Percentiles rank a stretch among this genome's conserved stretches.
phyloP scores from a whole-genome alignment of 1,140 invertebrate species.

The Platyura marginata region DNA sequence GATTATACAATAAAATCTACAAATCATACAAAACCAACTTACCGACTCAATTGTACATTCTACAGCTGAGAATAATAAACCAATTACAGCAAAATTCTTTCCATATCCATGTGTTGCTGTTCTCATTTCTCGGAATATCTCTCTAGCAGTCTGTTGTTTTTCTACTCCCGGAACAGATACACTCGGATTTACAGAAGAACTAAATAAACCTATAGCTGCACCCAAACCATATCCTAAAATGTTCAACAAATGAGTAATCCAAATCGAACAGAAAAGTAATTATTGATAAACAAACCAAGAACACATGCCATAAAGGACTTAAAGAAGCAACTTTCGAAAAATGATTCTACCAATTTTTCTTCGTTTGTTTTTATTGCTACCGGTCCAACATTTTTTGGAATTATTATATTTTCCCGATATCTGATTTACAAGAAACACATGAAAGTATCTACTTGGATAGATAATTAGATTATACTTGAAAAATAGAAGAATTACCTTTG shows the following conservation, averaged over 20 bases:
- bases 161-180: constrained; percentile 48
- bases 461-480: neutral
- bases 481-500: constrained; percentile 5
- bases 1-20: too few relatives aligned
- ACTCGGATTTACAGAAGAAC: constrained; percentile 85
- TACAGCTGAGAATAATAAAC: constrained; percentile 77
- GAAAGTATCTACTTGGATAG: neutral
- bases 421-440: constrained; percentile 16
- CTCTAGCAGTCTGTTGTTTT: constrained; percentile 63
- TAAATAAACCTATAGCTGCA: constrained; percentile 84
- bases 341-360: constrained; percentile 68
- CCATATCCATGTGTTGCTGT: constrained; percentile 76
- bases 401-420: constrained; percentile 62
- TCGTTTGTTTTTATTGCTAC: constrained; percentile 66
- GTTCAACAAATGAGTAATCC: constrained; percentile 3
- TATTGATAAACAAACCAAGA: constrained; percentile 40
- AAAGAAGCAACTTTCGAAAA: constrained; percentile 83
- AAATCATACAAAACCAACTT: constrained; percentile 14
- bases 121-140: constrained; percentile 85
- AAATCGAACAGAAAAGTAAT: neutral
- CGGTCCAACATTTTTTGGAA: constrained; percentile 55
- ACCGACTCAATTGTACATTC: constrained; percentile 87
- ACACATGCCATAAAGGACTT: constrained; percentile 82
- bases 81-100: constrained; percentile 94
- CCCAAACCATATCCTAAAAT: constrained; percentile 78